Conservation (phyloP, 2,888 invertebrate species). For the Therioaphis trifolii region DNA sequence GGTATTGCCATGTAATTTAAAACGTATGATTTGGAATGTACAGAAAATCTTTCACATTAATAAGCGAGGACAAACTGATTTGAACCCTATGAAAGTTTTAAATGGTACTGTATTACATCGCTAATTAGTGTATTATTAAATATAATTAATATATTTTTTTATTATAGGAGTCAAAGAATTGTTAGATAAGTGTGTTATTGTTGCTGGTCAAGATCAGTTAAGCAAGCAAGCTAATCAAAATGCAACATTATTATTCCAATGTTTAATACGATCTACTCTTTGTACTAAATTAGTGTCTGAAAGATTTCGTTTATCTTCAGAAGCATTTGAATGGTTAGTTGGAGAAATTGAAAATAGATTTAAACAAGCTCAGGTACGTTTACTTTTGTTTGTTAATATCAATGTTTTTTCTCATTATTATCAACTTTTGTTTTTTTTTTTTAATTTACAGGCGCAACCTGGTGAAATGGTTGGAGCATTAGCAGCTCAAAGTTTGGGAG, state of each 20-base stretch:
- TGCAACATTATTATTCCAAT: slow-evolving; percentile 96
- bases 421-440: slow-evolving; percentile 2
- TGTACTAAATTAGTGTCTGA: slow-evolving; percentile 97
- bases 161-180: slow-evolving; percentile 82
- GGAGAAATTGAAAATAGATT: slow-evolving; percentile 99
- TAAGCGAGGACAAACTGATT: slow-evolving; percentile 89
- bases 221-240: slow-evolving; percentile 98
- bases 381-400: background rate
- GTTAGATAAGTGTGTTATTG: slow-evolving; percentile 89
- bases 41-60: slow-evolving; percentile 99
- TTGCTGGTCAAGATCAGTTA: slow-evolving; percentile 92
- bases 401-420: background rate
- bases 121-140: too few species aligned
- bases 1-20: slow-evolving; percentile 96
- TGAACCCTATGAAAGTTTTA: slow-evolving; percentile 92
- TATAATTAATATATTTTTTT: background rate
- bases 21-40: slow-evolving; percentile 99
- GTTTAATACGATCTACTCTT: slow-evolving; percentile 91
- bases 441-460: slow-evolving; percentile 72
- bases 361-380: slow-evolving; percentile 91
- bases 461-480: slow-evolving; percentile 99
- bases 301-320: slow-evolving; percentile 90
- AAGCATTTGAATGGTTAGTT: slow-evolving; percentile 99
- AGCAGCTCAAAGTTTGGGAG: slow-evolving; percentile 98
- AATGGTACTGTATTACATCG: slow-evolving; percentile 72